A percentile compares a stretch with the other conserved stretches of the same genome.
phyloP scores from a whole-genome alignment of 2,888 invertebrate genomes.

The Mayetiola destructor region DNA sequence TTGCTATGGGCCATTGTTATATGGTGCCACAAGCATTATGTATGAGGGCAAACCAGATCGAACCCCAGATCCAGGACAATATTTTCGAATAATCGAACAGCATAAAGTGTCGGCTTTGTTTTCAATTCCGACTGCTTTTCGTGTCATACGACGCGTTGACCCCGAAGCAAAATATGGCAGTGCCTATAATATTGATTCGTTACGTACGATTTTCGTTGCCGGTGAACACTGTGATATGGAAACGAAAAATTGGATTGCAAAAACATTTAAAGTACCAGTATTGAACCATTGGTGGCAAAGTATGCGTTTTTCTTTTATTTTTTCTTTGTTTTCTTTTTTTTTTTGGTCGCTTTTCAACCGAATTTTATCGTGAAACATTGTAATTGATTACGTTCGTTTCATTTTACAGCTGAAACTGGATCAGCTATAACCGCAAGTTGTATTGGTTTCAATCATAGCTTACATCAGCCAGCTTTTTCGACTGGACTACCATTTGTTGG shows the following conservation, averaged over 20 bases:
- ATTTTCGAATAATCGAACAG: constrained; percentile 77
- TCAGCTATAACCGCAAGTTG: constrained; percentile 78
- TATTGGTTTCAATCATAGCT: constrained; percentile 56
- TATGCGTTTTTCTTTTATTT: too few relatives aligned
- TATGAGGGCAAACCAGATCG: constrained; percentile 91
- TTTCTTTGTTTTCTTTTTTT: too few relatives aligned
- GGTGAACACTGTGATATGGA: constrained; percentile 91
- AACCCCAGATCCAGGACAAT: constrained; percentile 84
- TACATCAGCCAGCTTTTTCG: constrained; percentile 56
- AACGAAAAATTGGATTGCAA: constrained; percentile 64
- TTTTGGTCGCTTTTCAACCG: too few relatives aligned
- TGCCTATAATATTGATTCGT: constrained; percentile 54
- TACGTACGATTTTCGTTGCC: constrained; percentile 64
- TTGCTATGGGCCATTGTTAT: constrained; percentile 75
- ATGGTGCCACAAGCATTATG: constrained; percentile 63
- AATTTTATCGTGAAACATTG: too few relatives aligned
- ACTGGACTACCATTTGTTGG: constrained; percentile 83
- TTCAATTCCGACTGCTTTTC: constrained; percentile 80
- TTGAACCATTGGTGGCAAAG: constrained; percentile 95
- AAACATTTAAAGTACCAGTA: constrained; percentile 55
- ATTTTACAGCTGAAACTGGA: constrained; percentile 56
- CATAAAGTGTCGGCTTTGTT: constrained; percentile 75
- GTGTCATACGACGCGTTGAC: constrained; percentile 71
- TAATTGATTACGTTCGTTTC: too few relatives aligned
- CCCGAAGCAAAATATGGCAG: constrained; percentile 52